Evolutionary conservation across 2,113 vertebrate genomes (phyloP).

Genomic region (Cinclus cinclus): DNA sequence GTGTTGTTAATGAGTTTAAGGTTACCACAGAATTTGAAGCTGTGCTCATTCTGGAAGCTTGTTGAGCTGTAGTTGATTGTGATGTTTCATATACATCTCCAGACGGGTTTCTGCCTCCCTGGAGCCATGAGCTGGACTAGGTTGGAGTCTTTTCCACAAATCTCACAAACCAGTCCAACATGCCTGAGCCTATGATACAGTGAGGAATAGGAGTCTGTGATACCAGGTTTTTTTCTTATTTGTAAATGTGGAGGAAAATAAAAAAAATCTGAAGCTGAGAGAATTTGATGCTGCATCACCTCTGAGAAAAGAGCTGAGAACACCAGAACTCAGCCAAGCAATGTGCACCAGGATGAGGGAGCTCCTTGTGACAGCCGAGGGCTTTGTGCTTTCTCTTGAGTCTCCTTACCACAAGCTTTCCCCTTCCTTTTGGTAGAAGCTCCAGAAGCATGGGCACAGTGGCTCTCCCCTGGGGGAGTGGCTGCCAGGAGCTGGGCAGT

Average conservation of each 20-base stretch:
- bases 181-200: neutral
- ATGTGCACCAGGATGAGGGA: neutral
- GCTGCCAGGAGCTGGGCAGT: neutral
- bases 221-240: neutral
- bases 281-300: neutral
- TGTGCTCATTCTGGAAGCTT: conserved; percentile 13
- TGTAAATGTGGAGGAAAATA: neutral
- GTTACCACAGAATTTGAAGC: conserved; percentile 20
- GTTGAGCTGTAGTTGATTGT: neutral
- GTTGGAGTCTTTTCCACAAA: neutral
- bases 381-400: neutral
- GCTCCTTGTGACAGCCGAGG: neutral
- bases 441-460: neutral
- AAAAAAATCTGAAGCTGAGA: neutral
- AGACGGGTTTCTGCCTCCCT: neutral
- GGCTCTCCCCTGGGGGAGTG: neutral
- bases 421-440: neutral
- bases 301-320: neutral
- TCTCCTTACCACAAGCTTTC: neutral
- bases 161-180: neutral
- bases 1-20: neutral
- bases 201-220: neutral
- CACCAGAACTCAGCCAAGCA: neutral
- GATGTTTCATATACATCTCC: neutral
- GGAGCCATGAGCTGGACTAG: neutral